Evolutionary conservation across 1,140 invertebrate genomes (phyloP).

Genomic region (Drosophila repletoides): DNA sequence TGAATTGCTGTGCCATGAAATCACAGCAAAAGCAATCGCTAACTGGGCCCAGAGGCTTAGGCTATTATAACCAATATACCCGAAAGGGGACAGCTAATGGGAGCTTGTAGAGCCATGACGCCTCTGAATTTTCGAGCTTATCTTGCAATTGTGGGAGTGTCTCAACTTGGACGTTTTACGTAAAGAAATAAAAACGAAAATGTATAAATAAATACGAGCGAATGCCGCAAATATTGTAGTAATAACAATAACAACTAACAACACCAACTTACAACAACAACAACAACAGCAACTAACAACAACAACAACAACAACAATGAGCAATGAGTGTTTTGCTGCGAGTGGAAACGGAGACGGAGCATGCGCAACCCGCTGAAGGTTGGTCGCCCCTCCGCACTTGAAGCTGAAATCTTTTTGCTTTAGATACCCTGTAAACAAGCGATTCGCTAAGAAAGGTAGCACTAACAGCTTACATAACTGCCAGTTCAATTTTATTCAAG

Average conservation of each 20-base stretch:
- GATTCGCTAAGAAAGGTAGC: background rate
- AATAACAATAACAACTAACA: conserved; percentile 54
- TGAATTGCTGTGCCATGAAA: conserved; percentile 80
- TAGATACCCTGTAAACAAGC: conserved; percentile 14
- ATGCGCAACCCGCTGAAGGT: conserved; percentile 71
- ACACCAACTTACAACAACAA: conserved; percentile 19
- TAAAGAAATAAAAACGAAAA: conserved; percentile 73
- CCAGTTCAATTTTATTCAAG: too few relatives aligned
- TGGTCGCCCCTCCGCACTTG: conserved; percentile 35
- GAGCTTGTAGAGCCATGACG: conserved; percentile 18
- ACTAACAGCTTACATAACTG: too few relatives aligned
- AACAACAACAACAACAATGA: conserved; percentile 7
- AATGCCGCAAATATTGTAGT: conserved; percentile 76
- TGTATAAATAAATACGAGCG: conserved; percentile 69
- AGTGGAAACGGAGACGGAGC: conserved; percentile 8
- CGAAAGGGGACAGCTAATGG: conserved; percentile 8
- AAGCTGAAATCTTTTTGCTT: conserved; percentile 16
- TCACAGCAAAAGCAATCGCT: conserved; percentile 62
- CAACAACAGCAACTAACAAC: conserved; percentile 48
- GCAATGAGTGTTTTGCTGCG: conserved; percentile 1
- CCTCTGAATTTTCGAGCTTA: conserved; percentile 48
- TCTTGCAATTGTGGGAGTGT: conserved; percentile 80
- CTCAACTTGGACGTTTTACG: conserved; percentile 76
- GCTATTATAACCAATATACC: background rate
- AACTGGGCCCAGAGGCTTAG: conserved; percentile 37